Percentiles rank a stretch among this genome's conserved stretches.
Evolutionary conservation across 2,113 vertebrate genomes (phyloP).

Genomic region (Apodemus sylvaticus): DNA sequence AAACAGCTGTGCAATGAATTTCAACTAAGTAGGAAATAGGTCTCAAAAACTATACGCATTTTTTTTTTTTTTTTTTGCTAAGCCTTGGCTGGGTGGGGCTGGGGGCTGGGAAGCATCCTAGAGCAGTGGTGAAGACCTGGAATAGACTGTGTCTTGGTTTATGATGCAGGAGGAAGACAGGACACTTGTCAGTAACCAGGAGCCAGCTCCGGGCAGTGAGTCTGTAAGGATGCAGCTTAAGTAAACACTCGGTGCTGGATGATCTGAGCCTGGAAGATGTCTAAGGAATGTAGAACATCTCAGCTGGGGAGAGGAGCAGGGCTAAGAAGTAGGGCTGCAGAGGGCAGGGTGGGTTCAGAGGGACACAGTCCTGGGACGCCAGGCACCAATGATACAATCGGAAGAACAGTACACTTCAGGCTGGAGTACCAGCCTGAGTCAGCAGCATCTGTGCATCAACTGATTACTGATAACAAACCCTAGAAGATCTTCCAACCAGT

Average conservation of each 20-base stretch:
- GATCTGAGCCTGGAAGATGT: neutral
- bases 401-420: neutral
- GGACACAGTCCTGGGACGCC: rapidly evolving
- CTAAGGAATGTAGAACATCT: neutral
- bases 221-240: neutral
- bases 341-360: neutral
- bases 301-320: neutral
- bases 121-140: neutral
- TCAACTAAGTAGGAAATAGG: neutral
- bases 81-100: too few species aligned
- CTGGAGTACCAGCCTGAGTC: neutral
- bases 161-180: neutral
- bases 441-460: neutral
- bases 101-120: neutral
- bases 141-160: neutral
- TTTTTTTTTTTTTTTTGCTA: neutral
- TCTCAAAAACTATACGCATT: neutral
- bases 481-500: neutral
- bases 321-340: neutral
- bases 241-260: neutral
- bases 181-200: neutral
- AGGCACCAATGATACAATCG: rapidly evolving
- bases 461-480: neutral
- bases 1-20: neutral
- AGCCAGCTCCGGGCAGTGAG: neutral